A percentile compares a stretch with the other conserved stretches of the same genome.
phyloP scores from a whole-genome alignment of 2,113 vertebrate species.

The Chloroceryle aenea region DNA sequence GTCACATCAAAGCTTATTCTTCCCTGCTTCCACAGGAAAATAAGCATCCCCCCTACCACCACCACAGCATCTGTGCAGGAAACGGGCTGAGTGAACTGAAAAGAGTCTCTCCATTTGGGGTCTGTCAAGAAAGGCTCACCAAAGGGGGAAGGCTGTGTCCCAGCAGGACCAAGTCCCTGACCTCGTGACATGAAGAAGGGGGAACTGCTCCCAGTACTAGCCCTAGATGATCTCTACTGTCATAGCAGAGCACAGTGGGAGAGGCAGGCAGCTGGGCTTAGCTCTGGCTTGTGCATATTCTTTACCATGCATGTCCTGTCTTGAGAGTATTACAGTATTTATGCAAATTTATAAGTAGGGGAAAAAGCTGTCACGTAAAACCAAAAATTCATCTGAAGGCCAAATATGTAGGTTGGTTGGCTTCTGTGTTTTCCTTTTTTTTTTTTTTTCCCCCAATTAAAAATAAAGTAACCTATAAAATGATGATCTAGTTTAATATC shows the following conservation, averaged over 20 bases:
- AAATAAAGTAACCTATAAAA: slow-evolving; percentile 49
- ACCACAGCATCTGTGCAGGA: not conserved
- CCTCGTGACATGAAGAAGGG: not conserved
- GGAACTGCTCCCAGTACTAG: not conserved
- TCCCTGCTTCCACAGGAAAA: not conserved
- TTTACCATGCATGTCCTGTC: slow-evolving; percentile 46
- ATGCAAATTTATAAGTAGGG: slow-evolving; percentile 58
- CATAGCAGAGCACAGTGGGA: slow-evolving; percentile 17
- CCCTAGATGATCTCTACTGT: not conserved
- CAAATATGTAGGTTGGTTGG: slow-evolving; percentile 65
- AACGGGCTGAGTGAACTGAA: not conserved
- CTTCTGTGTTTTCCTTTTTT: not conserved
- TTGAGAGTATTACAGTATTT: slow-evolving; percentile 57
- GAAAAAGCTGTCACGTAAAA: slow-evolving; percentile 54
- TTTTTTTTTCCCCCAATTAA: not conserved
- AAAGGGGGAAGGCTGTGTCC: not conserved
- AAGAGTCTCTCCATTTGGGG: not conserved
- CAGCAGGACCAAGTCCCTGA: not conserved
- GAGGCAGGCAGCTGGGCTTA: slow-evolving; percentile 20
- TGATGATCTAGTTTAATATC: slow-evolving; percentile 30
- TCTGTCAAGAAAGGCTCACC: not conserved
- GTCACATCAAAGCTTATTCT: not conserved
- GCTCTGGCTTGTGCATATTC: slow-evolving; percentile 22
- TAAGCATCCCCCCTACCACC: not conserved
- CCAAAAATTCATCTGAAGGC: slow-evolving; percentile 54